These are phyloP conservation scores for Pollenia labialis DNA, from an alignment of 2,888 invertebrate genomes.

Conservation along the genomic window DNA sequence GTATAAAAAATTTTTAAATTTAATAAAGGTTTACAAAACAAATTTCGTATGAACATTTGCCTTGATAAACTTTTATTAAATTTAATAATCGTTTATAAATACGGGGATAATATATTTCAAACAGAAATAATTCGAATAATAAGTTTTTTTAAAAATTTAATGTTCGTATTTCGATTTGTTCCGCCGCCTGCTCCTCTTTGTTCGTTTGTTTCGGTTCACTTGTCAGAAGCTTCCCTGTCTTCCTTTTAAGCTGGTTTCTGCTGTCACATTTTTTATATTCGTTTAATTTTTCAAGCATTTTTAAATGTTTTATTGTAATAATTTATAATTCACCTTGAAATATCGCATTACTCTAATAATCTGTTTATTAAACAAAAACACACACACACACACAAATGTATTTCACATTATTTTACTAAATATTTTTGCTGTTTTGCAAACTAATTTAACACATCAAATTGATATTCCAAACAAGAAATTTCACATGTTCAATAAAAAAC, in stretches of 20 bases:
- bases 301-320: conserved; percentile 7
- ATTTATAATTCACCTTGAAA: conserved; percentile 65
- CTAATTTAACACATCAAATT: conserved; percentile 52
- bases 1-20: no score
- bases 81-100: no score
- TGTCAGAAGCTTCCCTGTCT: neutral
- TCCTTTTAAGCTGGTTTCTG: neutral
- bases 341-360: conserved; percentile 61
- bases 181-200: no score
- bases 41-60: no score
- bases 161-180: no score
- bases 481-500: conserved; percentile 39
- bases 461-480: conserved; percentile 64
- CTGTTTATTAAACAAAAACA: conserved; percentile 39
- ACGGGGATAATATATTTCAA: no score
- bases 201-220: no score
- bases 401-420: conserved; percentile 15
- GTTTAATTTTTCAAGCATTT: conserved; percentile 8
- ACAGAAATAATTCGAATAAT: no score
- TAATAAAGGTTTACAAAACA: no score
- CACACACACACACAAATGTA: neutral
- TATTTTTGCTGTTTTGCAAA: neutral
- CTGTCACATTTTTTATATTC: neutral
- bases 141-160: no score
- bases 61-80: no score